phyloP scores from a whole-genome alignment of 2,797 vertebrate species.

The Pampus argenteus region DNA sequence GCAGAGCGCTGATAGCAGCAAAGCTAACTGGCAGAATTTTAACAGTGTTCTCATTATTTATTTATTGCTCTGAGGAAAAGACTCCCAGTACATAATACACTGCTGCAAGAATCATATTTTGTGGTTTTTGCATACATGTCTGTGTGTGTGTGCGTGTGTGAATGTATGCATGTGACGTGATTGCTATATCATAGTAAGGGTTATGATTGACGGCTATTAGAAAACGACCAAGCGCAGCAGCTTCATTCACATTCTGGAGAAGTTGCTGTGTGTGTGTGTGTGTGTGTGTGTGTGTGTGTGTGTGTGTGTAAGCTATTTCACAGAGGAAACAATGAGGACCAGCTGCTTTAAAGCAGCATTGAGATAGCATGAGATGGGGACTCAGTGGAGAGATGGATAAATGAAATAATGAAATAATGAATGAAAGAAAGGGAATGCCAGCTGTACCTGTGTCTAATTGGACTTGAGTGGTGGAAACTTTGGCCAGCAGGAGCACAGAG shows the following conservation, averaged over 20 bases:
- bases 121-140: slow-evolving; percentile 13
- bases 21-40: slow-evolving; percentile 78
- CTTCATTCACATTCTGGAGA: slow-evolving; percentile 75
- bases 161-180: slow-evolving; percentile 8
- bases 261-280: slow-evolving; percentile 42
- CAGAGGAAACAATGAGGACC: slow-evolving; percentile 51
- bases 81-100: slow-evolving; percentile 65
- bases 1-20: slow-evolving; percentile 39
- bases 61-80: slow-evolving; percentile 75
- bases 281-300: slow-evolving; percentile 48
- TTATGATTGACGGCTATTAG: slow-evolving; percentile 38
- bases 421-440: slow-evolving; percentile 21
- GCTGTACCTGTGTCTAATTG: slow-evolving; percentile 21
- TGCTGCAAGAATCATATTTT: slow-evolving; percentile 45
- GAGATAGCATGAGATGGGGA: slow-evolving; percentile 47
- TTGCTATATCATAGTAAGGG: slow-evolving; percentile 26
- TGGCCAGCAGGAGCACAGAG: slow-evolving; percentile 15
- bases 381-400: slow-evolving; percentile 48
- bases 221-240: slow-evolving; percentile 40
- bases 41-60: slow-evolving; percentile 86
- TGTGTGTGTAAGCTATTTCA: slow-evolving; percentile 64
- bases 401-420: slow-evolving; percentile 28
- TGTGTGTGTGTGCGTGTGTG: background rate
- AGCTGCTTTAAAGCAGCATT: slow-evolving; percentile 33
- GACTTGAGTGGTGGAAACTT: slow-evolving; percentile 24